phyloP scores from a whole-genome alignment of 1,140 invertebrate genomes.

The Panagrolaimus sp. region DNA sequence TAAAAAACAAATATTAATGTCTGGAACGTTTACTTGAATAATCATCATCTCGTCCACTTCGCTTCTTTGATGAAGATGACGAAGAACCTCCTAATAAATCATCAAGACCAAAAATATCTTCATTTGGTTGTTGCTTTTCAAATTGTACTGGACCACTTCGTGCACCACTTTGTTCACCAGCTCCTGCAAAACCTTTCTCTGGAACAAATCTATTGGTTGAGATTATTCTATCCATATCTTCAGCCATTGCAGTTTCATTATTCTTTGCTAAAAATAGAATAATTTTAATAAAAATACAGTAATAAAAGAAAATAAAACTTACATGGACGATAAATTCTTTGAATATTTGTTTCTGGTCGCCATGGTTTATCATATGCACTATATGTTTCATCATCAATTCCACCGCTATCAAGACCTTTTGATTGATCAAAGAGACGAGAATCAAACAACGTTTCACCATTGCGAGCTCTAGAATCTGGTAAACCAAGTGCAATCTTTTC shows the following conservation, averaged over 20 bases:
- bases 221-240: slow-evolving; percentile 44
- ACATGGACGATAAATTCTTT: slow-evolving; percentile 82
- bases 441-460: slow-evolving; percentile 82
- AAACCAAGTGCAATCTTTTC: slow-evolving; percentile 95
- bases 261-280: slow-evolving; percentile 34
- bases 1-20: not conserved
- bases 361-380: slow-evolving; percentile 88
- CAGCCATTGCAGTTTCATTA: slow-evolving; percentile 39
- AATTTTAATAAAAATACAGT: not conserved
- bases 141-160: slow-evolving; percentile 45
- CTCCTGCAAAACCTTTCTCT: slow-evolving; percentile 40
- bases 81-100: slow-evolving; percentile 33
- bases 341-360: slow-evolving; percentile 70
- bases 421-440: slow-evolving; percentile 85
- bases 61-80: not conserved
- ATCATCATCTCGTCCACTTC: not conserved
- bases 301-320: slow-evolving; percentile 60
- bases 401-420: slow-evolving; percentile 86
- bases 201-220: slow-evolving; percentile 45
- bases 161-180: slow-evolving; percentile 26
- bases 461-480: slow-evolving; percentile 64
- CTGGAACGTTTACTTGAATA: not conserved
- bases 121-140: slow-evolving; percentile 30
- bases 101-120: slow-evolving; percentile 47
- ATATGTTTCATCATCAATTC: slow-evolving; percentile 93